Conservation (phyloP, 2,888 invertebrate genomes). For the Plagiodera versicolora region DNA sequence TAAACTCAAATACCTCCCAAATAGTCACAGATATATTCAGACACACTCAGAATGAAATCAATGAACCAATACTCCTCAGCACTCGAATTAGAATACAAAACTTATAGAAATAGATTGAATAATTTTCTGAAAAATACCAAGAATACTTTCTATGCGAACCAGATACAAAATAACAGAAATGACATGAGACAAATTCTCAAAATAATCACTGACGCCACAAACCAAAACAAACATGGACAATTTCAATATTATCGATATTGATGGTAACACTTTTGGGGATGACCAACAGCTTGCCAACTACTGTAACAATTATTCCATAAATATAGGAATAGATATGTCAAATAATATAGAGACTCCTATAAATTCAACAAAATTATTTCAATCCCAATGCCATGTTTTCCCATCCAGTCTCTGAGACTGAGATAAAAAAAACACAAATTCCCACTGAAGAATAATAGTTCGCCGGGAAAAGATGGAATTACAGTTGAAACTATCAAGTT, state of each 20-base stretch:
- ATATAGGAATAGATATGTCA: no score
- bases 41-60: neutral
- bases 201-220: no score
- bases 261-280: no score
- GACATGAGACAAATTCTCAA: no score
- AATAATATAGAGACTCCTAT: no score
- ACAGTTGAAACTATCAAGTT: no score
- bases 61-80: slow-evolving; percentile 1
- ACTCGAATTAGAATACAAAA: slow-evolving; percentile 2
- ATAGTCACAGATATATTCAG: neutral
- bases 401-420: neutral
- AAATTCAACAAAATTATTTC: slow-evolving; percentile 1
- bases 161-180: neutral
- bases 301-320: no score
- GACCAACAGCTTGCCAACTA: no score
- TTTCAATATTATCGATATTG: no score
- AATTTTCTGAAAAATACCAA: neutral
- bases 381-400: neutral
- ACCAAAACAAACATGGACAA: no score
- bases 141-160: neutral
- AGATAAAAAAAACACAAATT: neutral
- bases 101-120: neutral
- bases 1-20: neutral
- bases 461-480: no score
- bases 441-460: neutral